Percentiles rank a stretch among this genome's conserved stretches.
phyloP scores from a whole-genome alignment of 2,113 vertebrate genomes.

The Tachysurus fulvidraco region DNA sequence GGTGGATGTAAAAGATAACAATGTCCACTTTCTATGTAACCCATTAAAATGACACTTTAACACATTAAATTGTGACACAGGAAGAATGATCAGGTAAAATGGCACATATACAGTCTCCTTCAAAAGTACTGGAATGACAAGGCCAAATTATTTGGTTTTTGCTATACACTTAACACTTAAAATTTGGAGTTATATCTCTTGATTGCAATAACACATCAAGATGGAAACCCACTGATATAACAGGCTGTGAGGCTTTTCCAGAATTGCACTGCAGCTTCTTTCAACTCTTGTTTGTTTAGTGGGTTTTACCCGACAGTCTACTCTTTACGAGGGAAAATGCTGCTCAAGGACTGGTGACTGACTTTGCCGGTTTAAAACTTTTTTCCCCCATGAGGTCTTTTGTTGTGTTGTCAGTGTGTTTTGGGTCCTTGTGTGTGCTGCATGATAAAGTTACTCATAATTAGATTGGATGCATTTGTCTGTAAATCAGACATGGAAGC shows the following conservation, averaged over 20 bases:
- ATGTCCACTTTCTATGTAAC: neutral
- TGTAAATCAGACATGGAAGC: neutral
- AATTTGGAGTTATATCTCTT: neutral
- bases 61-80: neutral
- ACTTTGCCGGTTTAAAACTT: neutral
- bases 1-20: constrained; percentile 26
- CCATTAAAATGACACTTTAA: neutral
- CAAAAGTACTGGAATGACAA: neutral
- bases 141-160: neutral
- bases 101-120: neutral
- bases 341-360: neutral
- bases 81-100: neutral
- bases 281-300: neutral
- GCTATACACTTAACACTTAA: neutral
- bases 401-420: neutral
- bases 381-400: neutral
- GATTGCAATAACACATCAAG: too few species aligned
- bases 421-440: neutral
- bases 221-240: neutral
- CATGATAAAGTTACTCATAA: neutral
- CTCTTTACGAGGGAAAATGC: neutral
- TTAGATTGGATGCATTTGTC: neutral
- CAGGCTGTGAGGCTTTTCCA: neutral
- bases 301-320: neutral
- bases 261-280: too few species aligned